Evolutionary conservation across 2,113 vertebrate genomes (phyloP).

Genomic region (Lagopus muta): DNA sequence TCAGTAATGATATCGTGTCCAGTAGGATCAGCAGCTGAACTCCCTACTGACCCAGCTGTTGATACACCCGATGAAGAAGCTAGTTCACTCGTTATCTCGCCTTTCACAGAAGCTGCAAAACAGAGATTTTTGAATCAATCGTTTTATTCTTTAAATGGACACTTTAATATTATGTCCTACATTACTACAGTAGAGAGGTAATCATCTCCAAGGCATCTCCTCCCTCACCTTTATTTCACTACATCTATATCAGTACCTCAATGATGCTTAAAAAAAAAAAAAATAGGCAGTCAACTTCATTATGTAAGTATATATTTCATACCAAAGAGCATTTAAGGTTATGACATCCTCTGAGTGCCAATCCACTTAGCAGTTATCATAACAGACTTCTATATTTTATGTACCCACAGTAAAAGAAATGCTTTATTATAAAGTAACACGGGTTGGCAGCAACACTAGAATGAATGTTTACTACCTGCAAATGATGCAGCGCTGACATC

Average conservation of each 20-base stretch:
- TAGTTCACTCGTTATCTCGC: slow-evolving; percentile 75
- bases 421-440: neutral
- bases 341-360: neutral
- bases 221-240: neutral
- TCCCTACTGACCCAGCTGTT: slow-evolving; percentile 67
- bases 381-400: neutral
- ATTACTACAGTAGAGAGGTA: neutral
- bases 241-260: neutral
- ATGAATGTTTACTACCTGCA: slow-evolving; percentile 78
- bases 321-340: neutral
- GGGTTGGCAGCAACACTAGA: neutral
- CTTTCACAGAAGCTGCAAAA: slow-evolving; percentile 83
- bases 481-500: slow-evolving; percentile 86
- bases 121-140: neutral
- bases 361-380: neutral
- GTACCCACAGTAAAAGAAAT: neutral
- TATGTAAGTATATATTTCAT: neutral
- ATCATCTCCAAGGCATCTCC: neutral
- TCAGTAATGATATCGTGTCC: slow-evolving; percentile 92
- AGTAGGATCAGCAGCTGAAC: slow-evolving; percentile 59
- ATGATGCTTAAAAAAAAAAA: neutral
- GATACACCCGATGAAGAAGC: slow-evolving; percentile 79
- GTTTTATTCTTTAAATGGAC: neutral
- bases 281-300: neutral
- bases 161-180: neutral